Evolutionary conservation across 2,888 invertebrate genomes (phyloP), one percentile per base, ranked within the genome.

Genomic region (Magallana nippona): DNA sequence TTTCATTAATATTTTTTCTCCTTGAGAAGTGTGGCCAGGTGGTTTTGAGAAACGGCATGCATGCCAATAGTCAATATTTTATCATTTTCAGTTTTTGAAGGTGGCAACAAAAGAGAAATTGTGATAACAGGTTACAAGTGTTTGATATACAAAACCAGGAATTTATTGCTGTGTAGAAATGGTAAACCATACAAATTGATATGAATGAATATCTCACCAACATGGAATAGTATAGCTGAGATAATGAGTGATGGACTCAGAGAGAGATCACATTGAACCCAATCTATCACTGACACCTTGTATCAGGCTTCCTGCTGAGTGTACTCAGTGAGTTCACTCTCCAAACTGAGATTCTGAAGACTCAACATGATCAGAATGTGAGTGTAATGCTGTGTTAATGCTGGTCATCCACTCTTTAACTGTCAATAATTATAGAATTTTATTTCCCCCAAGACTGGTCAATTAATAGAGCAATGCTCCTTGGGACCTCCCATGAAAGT

Each of bases 381-480:
- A 32, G 27, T 71, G 71, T 32, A 22, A 27, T 71, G 32, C 71
- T 71, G 71, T 71, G 10, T 71, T 71, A 15, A 10, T 44, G 44
- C 27, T 71, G 71, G 22, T 22, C 71, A 71, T 71, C 27, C 15
- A 27, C 71, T 71, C 71, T 71, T 71, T 19, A 27, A 71, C 22
- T 71, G 71, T 71, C 71, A 71, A 71, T 71, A 71, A 71, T 71
- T 71, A 71, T 71, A 71, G 71, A 22, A 71, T 71, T 71, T 71
- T 71, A 71, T 71, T 15, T 32, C 71, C 32, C 60, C 32, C 22
- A 22, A 27, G 22, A 71, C 71, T 71, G 71, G 71, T 71, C 71
- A 71, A 71, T 71, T 71, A 71, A 22, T 71, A 71, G 71, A 71
- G 13, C 71, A 71, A 27, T 71, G 71, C 71, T 71, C 71, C 27